Conservation (phyloP, 1,140 invertebrate genomes). For the Littorina saxatilis region DNA sequence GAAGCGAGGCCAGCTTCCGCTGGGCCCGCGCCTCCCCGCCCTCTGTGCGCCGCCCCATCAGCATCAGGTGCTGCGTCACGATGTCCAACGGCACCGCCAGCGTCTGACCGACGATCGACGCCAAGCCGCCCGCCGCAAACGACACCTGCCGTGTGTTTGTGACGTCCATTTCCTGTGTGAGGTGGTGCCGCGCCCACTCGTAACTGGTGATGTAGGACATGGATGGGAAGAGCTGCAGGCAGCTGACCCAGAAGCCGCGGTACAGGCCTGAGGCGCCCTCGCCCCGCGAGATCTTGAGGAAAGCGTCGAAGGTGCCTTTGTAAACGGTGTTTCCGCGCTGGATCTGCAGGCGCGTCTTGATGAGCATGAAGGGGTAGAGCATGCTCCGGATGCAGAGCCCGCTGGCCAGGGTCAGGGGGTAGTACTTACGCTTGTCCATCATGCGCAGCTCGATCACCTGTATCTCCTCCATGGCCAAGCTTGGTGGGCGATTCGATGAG, state of each 20-base stretch:
- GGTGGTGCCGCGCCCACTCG: conserved; percentile 90
- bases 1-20: conserved; percentile 49
- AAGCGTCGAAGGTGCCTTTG: conserved; percentile 91
- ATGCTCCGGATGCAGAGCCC: conserved; percentile 91
- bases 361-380: conserved; percentile 96
- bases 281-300: conserved; percentile 89
- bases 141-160: conserved; percentile 40
- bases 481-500: too few species aligned
- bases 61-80: conserved; percentile 97
- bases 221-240: conserved; percentile 87
- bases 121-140: conserved; percentile 83
- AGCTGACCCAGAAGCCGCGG: conserved; percentile 93
- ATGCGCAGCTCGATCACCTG: conserved; percentile 94
- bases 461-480: conserved; percentile 50
- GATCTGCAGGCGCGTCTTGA: conserved; percentile 95
- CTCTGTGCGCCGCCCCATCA: conserved; percentile 81
- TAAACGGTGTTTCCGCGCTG: conserved; percentile 82
- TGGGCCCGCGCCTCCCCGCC: conserved; percentile 18
- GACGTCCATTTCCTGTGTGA: conserved; percentile 81
- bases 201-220: conserved; percentile 97
- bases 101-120: conserved; percentile 95
- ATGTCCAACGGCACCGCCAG: conserved; percentile 98
- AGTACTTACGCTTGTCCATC: conserved; percentile 96
- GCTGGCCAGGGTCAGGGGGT: conserved; percentile 93
- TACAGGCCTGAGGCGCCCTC: conserved; percentile 94